phyloP scores from a whole-genome alignment of 2,797 vertebrate species.

The Acanthurus leucopareius region DNA sequence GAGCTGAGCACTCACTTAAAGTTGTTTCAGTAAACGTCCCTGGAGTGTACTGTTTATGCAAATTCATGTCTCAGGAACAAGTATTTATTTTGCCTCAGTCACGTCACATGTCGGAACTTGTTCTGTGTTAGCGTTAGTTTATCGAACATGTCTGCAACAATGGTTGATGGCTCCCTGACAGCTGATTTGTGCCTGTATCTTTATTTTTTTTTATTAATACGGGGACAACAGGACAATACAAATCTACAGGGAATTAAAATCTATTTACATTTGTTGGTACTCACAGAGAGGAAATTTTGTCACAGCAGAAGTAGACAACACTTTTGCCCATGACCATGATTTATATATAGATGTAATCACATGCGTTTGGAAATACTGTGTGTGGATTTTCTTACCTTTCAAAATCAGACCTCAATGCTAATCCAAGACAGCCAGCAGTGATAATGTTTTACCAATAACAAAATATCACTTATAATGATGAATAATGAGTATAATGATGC shows the following conservation, averaged over 20 bases:
- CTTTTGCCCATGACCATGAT: neutral
- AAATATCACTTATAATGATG: too few species aligned
- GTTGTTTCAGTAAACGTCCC: constrained; percentile 2
- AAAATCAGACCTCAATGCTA: neutral
- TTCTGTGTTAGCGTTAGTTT: neutral
- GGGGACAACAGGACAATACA: neutral
- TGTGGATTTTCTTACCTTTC: neutral
- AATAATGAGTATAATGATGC: too few species aligned
- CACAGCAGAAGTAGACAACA: neutral
- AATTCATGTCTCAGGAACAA: neutral
- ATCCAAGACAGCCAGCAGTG: too few species aligned
- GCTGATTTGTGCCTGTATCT: neutral
- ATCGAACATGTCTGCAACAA: neutral
- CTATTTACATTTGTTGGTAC: neutral
- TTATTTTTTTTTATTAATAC: too few species aligned
- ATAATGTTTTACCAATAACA: neutral
- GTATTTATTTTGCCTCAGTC: neutral
- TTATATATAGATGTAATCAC: neutral
- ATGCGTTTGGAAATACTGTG: neutral
- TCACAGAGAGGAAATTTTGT: neutral
- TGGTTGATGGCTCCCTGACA: too few species aligned
- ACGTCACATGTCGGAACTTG: neutral
- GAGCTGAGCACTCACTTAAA: neutral
- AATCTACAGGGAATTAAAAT: neutral
- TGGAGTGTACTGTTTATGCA: constrained; percentile 13